These are phyloP conservation scores for Anoplopoma fimbria DNA, from an alignment of 2,113 vertebrate species.

Conservation along the genomic window DNA sequence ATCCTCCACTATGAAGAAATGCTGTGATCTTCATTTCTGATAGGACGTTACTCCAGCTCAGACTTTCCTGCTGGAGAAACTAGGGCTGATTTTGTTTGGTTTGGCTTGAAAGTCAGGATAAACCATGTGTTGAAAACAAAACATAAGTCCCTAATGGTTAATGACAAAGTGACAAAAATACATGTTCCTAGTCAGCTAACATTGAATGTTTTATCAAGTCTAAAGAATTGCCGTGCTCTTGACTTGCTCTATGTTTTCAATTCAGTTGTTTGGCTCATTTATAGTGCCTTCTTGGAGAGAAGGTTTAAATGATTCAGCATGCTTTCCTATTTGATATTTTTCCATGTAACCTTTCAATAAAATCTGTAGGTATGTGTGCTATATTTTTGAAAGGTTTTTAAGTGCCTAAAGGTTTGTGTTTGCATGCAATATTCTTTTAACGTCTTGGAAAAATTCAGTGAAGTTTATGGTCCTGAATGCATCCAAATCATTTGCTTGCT, in stretches of 20 bases:
- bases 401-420: conserved; percentile 32
- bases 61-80: conserved; percentile 18
- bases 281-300: conserved; percentile 45
- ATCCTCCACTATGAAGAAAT: conserved; percentile 40
- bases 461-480: conserved; percentile 36
- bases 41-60: conserved; percentile 32
- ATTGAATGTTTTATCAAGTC: conserved; percentile 7
- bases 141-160: conserved; percentile 29
- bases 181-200: neutral
- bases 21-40: conserved; percentile 10
- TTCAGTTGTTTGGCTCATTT: conserved; percentile 17
- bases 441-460: conserved; percentile 37
- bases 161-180: conserved; percentile 3
- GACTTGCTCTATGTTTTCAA: conserved; percentile 33
- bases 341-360: conserved; percentile 22
- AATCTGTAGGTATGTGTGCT: conserved; percentile 37
- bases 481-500: conserved; percentile 34
- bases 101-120: conserved; percentile 33
- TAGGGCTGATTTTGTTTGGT: conserved; percentile 21
- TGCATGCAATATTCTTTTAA: conserved; percentile 55
- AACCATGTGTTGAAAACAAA: conserved; percentile 43
- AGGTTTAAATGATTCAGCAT: conserved; percentile 55
- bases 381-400: conserved; percentile 39
- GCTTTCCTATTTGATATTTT: conserved; percentile 28
- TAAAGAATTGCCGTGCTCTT: conserved; percentile 1